These are phyloP conservation scores for Florisuga fusca DNA, from an alignment of 2,797 vertebrate genomes.

Conservation along the genomic window DNA sequence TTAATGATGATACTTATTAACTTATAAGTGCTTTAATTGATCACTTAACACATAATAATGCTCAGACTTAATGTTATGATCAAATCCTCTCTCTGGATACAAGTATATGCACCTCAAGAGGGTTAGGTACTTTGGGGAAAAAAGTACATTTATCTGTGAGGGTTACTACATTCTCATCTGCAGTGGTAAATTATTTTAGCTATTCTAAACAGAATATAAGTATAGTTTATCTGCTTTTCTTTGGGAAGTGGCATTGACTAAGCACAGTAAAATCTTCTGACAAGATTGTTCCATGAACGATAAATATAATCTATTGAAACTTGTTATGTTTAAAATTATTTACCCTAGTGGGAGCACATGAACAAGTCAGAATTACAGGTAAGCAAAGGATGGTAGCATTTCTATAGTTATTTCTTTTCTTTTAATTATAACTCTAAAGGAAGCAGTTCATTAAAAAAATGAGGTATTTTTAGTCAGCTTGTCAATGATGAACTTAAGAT, in stretches of 20 bases:
- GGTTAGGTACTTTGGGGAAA: not conserved
- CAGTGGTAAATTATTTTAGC: not conserved
- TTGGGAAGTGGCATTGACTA: not conserved
- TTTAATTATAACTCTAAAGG: not conserved
- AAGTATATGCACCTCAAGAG: not conserved
- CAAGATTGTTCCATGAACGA: not conserved
- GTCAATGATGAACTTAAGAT: not conserved
- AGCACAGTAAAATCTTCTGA: not conserved
- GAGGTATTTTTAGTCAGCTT: not conserved
- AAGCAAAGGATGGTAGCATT: not conserved
- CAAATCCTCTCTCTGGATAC: not conserved
- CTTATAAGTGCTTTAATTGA: slow-evolving; percentile 4
- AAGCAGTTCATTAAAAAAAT: not conserved
- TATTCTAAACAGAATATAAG: not conserved
- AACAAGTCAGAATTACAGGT: not conserved
- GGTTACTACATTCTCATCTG: slow-evolving; percentile 14
- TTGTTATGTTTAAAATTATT: not conserved
- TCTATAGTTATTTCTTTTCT: not conserved
- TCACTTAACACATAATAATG: not conserved
- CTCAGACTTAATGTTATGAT: not conserved
- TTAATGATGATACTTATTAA: not conserved
- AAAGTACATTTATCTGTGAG: not conserved
- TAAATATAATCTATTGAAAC: not conserved
- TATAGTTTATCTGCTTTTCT: not conserved
- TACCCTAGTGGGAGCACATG: not conserved